These are phyloP conservation scores for Nerophis lumbriciformis DNA, from an alignment of 2,113 vertebrate genomes.

Conservation along the genomic window DNA sequence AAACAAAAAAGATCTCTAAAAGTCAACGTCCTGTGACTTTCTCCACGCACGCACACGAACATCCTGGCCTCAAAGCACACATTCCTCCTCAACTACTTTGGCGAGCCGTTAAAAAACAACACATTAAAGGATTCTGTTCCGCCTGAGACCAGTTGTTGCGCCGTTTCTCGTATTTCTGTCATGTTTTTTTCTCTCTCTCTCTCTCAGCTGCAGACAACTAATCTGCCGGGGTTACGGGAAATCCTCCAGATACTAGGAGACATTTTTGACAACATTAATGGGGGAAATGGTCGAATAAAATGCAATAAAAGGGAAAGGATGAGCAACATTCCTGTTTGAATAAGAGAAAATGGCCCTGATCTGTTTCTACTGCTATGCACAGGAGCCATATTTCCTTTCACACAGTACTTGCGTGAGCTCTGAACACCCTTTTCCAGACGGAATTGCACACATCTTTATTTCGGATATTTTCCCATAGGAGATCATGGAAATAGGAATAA, in stretches of 20 bases:
- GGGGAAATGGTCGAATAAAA: slow-evolving; percentile 14
- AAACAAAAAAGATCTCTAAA: slow-evolving; percentile 13
- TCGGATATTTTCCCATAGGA: neutral
- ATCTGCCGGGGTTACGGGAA: slow-evolving; percentile 18
- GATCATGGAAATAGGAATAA: no score
- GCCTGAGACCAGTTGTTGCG: slow-evolving; percentile 54
- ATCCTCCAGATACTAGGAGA: slow-evolving; percentile 23
- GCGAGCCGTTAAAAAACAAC: slow-evolving; percentile 58
- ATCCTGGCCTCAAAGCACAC: slow-evolving; percentile 48
- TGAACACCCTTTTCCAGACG: neutral
- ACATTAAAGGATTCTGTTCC: slow-evolving; percentile 61
- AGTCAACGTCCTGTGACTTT: slow-evolving; percentile 33
- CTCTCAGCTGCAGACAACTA: slow-evolving; percentile 20
- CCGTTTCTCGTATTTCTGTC: slow-evolving; percentile 27
- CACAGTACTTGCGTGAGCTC: no score
- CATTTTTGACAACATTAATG: slow-evolving; percentile 19
- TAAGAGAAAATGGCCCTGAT: neutral
- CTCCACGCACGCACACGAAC: slow-evolving; percentile 51
- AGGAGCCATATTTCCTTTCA: neutral
- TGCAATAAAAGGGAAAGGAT: neutral
- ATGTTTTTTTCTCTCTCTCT: slow-evolving; percentile 13
- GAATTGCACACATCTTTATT: neutral
- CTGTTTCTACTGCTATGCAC: neutral
- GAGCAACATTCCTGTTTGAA: neutral
- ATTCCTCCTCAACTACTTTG: slow-evolving; percentile 66